A percentile compares a stretch with the other conserved stretches of the same genome.
Conservation (phyloP, 2,888 invertebrate species). For the Hydroisotoma schaefferi region DNA sequence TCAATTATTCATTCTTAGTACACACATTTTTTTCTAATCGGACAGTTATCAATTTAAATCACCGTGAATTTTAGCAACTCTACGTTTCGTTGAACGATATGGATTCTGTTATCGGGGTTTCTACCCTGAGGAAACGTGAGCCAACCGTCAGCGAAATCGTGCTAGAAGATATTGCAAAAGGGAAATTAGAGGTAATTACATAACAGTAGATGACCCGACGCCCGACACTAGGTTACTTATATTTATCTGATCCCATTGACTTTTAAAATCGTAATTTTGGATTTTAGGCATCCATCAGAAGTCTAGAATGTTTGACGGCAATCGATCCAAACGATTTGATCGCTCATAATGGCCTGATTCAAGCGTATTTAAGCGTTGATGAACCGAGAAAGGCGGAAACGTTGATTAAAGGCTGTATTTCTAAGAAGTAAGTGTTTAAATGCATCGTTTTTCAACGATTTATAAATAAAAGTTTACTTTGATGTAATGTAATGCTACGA, state of each 20-base stretch:
- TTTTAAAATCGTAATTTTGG: slow-evolving; percentile 5
- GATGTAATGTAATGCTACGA: background rate
- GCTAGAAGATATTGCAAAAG: slow-evolving; percentile 77
- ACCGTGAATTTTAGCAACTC: slow-evolving; percentile 60
- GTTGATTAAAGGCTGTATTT: slow-evolving; percentile 65
- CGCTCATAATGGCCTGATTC: slow-evolving; percentile 69
- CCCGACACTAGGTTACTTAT: too few species aligned
- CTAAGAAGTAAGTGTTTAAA: slow-evolving; percentile 56
- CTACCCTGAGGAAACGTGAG: slow-evolving; percentile 69
- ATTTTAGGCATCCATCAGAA: slow-evolving; percentile 72
- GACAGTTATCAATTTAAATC: background rate
- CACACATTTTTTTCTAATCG: background rate
- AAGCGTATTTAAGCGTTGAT: slow-evolving; percentile 80
- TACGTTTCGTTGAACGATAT: slow-evolving; percentile 85
- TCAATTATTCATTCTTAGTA: background rate
- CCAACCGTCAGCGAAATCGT: slow-evolving; percentile 79
- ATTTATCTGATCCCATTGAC: background rate
- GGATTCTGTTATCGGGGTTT: slow-evolving; percentile 78
- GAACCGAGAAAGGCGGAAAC: slow-evolving; percentile 80
- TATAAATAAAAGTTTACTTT: background rate
- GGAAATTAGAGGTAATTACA: slow-evolving; percentile 61
- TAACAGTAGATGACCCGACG: too few species aligned
- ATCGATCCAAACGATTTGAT: slow-evolving; percentile 53
- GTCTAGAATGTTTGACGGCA: slow-evolving; percentile 77
- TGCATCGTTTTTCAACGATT: background rate